Percentiles rank a stretch among this genome's conserved stretches.
Evolutionary conservation across 2,888 invertebrate genomes (phyloP).

Genomic region (Caenorhabditis sp.): DNA sequence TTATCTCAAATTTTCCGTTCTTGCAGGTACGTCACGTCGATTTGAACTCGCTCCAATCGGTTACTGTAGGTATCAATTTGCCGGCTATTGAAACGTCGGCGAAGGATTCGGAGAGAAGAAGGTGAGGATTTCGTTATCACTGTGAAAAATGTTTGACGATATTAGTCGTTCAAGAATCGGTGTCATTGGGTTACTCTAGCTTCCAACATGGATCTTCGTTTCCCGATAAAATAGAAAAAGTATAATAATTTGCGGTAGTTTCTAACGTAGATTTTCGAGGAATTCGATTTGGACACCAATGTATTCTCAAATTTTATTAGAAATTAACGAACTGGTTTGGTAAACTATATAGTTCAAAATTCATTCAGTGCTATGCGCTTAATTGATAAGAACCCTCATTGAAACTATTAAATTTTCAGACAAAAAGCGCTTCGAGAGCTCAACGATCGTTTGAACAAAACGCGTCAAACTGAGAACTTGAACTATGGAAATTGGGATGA

Average conservation of each 20-base stretch:
- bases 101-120: conserved; percentile 49
- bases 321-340: too few species aligned
- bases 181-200: too few species aligned
- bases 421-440: conserved; percentile 58
- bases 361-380: neutral
- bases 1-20: neutral
- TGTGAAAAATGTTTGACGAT: neutral
- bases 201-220: too few species aligned
- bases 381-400: too few species aligned
- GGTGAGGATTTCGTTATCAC: conserved; percentile 16
- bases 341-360: neutral
- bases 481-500: conserved; percentile 47
- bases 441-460: conserved; percentile 61
- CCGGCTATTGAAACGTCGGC: conserved; percentile 46
- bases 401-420: conserved; percentile 21
- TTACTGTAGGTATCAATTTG: conserved; percentile 47
- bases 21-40: conserved; percentile 58
- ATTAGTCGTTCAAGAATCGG: too few species aligned
- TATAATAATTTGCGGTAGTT: too few species aligned
- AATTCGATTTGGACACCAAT: too few species aligned
- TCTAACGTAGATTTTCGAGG: too few species aligned
- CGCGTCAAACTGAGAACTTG: conserved; percentile 34
- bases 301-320: too few species aligned
- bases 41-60: conserved; percentile 54
- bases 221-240: too few species aligned